Base-by-base conservation (phyloP, 92 coral and sea anemone species). In the Virgularia gustaviana region DNA sequence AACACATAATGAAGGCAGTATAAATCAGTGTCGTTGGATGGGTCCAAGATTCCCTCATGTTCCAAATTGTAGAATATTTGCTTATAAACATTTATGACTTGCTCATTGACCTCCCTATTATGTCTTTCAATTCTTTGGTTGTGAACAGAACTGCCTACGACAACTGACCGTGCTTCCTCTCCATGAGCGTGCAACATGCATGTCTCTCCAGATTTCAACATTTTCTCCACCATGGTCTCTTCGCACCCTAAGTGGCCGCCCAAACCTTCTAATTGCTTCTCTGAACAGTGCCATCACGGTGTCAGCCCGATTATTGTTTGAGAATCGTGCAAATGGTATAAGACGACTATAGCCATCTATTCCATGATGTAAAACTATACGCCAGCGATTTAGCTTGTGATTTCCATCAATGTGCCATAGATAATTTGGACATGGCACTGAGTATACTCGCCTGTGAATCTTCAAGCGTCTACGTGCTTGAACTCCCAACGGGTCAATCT, bases 101-200 rank as follows among this genome's bases (percentile, higher is more conserved):
- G 73, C 41, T 38, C 73, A 31, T 71, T 82, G 70, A 78, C 38
- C 25, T 78, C 83, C 13, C 79, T 35, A 43, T 83, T 83, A 77
- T 70, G 65, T 60, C 65, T 53, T 60, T 83, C 87, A 29, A 71
- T 58, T 56, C 83, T 71, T 62, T 82, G 81, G 78, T 83, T 77
- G 73, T 83, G 87, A 61, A 82, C 87, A 16, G 87, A 82, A 36
- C 83, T 83, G 49, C 87, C 87, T 45, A 64, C 73, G 29, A 82
- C 70, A 9, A 38, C 83, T 42, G 87, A 63, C 71, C 33, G 42
- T 41, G 59, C 52, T 55, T 38, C 51, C 57, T 73, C 82, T 57
- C 38, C 75, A 44, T 63, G 58, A 57, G 57, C 71, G 57, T 1
- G 49, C 64, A 20, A 63, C 57, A 8, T 41, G 36, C 79, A 78